phyloP scores from a whole-genome alignment of 2,888 invertebrate genomes.

The Habroteleia sp. region DNA sequence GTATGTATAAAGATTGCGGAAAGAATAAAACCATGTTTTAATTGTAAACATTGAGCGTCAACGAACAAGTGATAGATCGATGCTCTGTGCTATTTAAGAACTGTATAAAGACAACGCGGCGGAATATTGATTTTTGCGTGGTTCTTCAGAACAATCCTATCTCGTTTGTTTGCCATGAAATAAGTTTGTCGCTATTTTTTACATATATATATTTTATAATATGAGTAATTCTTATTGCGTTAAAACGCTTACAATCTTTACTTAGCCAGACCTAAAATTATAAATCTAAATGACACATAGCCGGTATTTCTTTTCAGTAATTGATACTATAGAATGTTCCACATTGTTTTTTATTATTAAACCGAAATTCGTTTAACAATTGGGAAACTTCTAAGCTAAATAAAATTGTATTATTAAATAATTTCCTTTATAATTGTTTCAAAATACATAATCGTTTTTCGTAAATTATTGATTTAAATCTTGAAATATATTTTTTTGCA shows the following conservation, averaged over 20 bases:
- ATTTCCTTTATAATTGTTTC: too few species aligned
- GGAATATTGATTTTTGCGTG: slow-evolving; percentile 51
- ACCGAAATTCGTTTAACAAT: too few species aligned
- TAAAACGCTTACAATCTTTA: slow-evolving; percentile 46
- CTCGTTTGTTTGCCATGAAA: slow-evolving; percentile 26
- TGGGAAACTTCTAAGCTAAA: too few species aligned
- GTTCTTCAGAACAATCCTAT: slow-evolving; percentile 27
- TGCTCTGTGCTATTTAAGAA: slow-evolving; percentile 42
- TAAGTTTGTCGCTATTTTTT: slow-evolving; percentile 41
- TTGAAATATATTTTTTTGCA: too few species aligned
- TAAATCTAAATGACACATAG: slow-evolving; percentile 16
- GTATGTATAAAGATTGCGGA: too few species aligned
- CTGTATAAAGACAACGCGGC: slow-evolving; percentile 44
- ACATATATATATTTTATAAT: slow-evolving; percentile 30
- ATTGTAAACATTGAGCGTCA: slow-evolving; percentile 24
- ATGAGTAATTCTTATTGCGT: slow-evolving; percentile 30
- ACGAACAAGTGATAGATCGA: slow-evolving; percentile 50
- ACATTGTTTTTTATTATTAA: too few species aligned
- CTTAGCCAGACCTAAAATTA: slow-evolving; percentile 5
- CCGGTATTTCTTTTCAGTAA: too few species aligned
- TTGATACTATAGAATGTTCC: too few species aligned
- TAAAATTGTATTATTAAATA: too few species aligned
- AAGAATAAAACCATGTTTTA: slow-evolving; percentile 4
- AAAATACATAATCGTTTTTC: too few species aligned
- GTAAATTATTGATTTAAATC: too few species aligned